These are phyloP conservation scores for Brachymystax lenok DNA, from an alignment of 2,797 vertebrate species.

Conservation along the genomic window DNA sequence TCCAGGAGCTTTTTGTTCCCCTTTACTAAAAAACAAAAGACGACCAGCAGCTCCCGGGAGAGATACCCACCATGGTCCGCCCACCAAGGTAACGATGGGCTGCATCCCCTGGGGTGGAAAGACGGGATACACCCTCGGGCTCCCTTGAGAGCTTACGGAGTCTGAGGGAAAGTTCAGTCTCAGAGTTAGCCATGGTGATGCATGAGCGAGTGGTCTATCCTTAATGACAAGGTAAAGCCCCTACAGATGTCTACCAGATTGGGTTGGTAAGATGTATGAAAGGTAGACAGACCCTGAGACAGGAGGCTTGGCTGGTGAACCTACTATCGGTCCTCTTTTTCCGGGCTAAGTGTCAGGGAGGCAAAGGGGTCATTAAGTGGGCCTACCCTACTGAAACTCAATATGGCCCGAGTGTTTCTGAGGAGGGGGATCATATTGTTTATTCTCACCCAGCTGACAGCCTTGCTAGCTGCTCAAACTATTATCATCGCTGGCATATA, in stretches of 20 bases:
- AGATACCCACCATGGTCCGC: conserved; percentile 37
- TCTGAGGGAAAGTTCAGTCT: conserved; percentile 58
- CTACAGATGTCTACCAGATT: conserved; percentile 83
- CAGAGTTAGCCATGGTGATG: conserved; percentile 40
- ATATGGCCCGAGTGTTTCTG: conserved; percentile 41
- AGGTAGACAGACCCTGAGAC: conserved; percentile 28
- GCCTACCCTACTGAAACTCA: conserved; percentile 62
- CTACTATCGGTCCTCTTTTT: conserved; percentile 46
- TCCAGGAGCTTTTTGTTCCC: conserved; percentile 37
- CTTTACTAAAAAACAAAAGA: conserved; percentile 54
- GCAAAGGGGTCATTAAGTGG: conserved; percentile 70
- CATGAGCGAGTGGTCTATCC: conserved; percentile 57
- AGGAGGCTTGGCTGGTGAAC: conserved; percentile 25
- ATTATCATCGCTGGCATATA: neutral
- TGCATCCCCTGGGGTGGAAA: conserved; percentile 46
- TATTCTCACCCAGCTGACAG: conserved; percentile 48
- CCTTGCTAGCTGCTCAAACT: conserved; percentile 38
- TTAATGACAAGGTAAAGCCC: conserved; percentile 77
- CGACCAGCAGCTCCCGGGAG: conserved; percentile 51
- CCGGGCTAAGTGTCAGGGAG: conserved; percentile 30
- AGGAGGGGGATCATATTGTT: conserved; percentile 39
- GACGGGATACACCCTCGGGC: conserved; percentile 49
- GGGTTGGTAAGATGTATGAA: conserved; percentile 65
- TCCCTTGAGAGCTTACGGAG: conserved; percentile 53
- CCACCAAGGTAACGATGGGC: conserved; percentile 49